These are phyloP conservation scores for Pseudorhiza aurosa DNA, from an alignment of 30 jellyfish, hydroid and myxozoan species.

Conservation along the genomic window DNA sequence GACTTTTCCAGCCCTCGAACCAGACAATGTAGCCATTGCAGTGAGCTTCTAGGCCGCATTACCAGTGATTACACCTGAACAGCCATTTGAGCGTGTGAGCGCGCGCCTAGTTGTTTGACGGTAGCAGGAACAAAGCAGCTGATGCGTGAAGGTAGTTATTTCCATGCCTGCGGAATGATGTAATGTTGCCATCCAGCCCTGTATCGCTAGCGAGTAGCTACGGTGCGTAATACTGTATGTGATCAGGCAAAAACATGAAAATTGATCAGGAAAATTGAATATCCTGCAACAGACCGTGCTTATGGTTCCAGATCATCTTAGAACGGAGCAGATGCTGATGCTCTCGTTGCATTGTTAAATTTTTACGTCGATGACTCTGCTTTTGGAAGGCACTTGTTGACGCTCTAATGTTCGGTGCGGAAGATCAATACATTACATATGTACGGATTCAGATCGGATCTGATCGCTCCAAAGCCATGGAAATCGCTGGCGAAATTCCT, in stretches of 20 bases:
- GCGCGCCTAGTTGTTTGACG: conserved; percentile 81
- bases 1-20: background rate
- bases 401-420: conserved; percentile 64
- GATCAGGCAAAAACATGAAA: background rate
- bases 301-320: too few species aligned
- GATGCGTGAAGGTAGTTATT: conserved; percentile 65
- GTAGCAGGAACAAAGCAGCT: conserved; percentile 60
- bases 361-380: conserved; percentile 39
- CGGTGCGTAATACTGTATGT: background rate
- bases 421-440: conserved; percentile 42
- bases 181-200: conserved; percentile 55
- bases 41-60: conserved; percentile 47
- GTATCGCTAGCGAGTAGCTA: conserved; percentile 17
- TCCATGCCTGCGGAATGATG: conserved; percentile 72
- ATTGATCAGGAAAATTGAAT: too few species aligned
- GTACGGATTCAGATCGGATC: conserved; percentile 66
- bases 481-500: conserved; percentile 45
- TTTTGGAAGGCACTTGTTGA: conserved; percentile 53
- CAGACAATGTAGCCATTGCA: conserved; percentile 10
- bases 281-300: too few species aligned
- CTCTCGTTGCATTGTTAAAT: background rate
- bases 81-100: conserved; percentile 77
- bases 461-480: conserved; percentile 66
- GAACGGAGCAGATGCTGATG: background rate
- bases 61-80: conserved; percentile 61